Evolutionary conservation across 1,140 invertebrate species (phyloP), one percentile per base, ranked within the genome.

Genomic region (Tribolium castaneum): DNA sequence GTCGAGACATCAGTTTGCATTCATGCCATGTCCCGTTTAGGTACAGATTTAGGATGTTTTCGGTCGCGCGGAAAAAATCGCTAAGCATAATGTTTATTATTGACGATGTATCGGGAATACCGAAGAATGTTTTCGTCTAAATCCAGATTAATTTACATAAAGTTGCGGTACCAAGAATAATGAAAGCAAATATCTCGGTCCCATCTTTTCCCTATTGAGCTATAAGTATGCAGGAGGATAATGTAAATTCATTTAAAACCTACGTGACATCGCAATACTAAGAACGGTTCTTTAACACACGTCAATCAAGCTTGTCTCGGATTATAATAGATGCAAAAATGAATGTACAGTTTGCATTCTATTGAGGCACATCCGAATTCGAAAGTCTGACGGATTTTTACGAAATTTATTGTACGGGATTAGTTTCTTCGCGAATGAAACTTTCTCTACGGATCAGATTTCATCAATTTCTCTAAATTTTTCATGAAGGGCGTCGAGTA

Each of bases 211-310:
- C 3, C 52, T 25, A 59, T 59, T 59, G 54, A 59, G 19, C 25
- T 59, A 59, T 59, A 54, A 16, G 12, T 19, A 16, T 12, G 14
- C 12, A 54, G 52, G 13, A 54, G 52, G 25, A 54, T 54, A 59
- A 59, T 59, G 54, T 59, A 59, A 59, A 59, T 59, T 59, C 19
- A 25, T 59, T 59, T 59, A 25, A 59, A 59, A 59, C 54, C 54
- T 22, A 59, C 54, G 19, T 59, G 54, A 59, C 54, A n/a, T 59
- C 16, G 54, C 54, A 59, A n/a, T 59, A 59, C 13, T 9, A 13
- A 9, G 52, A 54, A 54, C 54, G 54, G 54, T 59, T 59, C 19
- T 59, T 22, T 59, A 22, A 59, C 54, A 59, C 54, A 25, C 54
- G 19, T 59, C 54, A 59, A 59, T 59, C 54, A 59, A 7, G 19